Conservation (phyloP, 1,140 invertebrate genomes). For the Polypedilum pembai region DNA sequence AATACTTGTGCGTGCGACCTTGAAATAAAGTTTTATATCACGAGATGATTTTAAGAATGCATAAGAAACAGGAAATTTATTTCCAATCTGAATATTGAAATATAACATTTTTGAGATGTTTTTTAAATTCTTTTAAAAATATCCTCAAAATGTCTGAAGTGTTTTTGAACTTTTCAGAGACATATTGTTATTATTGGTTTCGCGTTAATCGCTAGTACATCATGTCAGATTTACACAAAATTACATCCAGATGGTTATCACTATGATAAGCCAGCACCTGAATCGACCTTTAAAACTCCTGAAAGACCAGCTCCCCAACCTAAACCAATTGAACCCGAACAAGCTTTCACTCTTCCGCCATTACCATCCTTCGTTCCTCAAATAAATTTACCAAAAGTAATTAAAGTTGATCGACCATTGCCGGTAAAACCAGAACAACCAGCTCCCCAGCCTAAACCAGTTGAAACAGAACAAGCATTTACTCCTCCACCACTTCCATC, state of each 20-base stretch:
- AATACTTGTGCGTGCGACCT: too few relatives aligned
- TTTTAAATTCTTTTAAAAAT: too few relatives aligned
- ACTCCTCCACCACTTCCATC: background rate
- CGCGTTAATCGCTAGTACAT: background rate
- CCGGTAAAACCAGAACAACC: background rate
- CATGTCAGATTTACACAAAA: constrained; percentile 13
- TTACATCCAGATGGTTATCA: background rate
- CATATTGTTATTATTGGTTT: background rate
- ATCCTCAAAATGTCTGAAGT: too few relatives aligned
- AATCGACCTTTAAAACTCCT: background rate
- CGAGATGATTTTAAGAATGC: too few relatives aligned
- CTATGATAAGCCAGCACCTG: background rate
- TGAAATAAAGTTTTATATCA: too few relatives aligned
- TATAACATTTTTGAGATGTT: too few relatives aligned
- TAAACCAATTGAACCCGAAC: background rate
- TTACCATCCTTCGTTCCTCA: background rate
- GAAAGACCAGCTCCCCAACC: background rate
- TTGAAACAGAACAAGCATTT: too few relatives aligned
- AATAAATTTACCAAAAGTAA: background rate
- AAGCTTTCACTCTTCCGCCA: background rate
- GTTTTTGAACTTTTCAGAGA: background rate
- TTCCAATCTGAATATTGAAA: too few relatives aligned
- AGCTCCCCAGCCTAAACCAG: background rate
- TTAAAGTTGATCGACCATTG: background rate
- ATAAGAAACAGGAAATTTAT: too few relatives aligned